phyloP scores from a whole-genome alignment of 2,113 vertebrate species.

The Peromyscus maniculatus region DNA sequence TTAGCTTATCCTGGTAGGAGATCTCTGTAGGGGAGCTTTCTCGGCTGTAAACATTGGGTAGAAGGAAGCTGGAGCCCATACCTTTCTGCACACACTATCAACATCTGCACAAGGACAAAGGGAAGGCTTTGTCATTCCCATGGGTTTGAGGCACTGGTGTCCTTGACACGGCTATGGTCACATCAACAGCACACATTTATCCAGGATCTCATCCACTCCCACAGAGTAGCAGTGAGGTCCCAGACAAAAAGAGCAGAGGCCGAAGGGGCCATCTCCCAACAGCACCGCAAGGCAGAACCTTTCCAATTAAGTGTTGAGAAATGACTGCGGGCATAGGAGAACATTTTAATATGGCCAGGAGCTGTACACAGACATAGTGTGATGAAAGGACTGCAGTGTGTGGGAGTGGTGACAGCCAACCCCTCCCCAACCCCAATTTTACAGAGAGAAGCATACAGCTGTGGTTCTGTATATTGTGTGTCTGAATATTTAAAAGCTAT shows the following conservation, averaged over 20 bases:
- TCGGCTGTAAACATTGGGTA: neutral
- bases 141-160: neutral
- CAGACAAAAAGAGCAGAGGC: neutral
- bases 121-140: neutral
- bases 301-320: neutral
- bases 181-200: neutral
- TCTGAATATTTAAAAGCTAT: constrained; percentile 29
- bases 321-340: neutral
- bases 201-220: neutral
- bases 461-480: neutral
- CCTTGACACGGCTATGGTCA: neutral
- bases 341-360: neutral
- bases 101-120: neutral
- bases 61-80: neutral
- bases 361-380: neutral
- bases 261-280: neutral
- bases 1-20: neutral
- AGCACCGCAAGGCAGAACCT: neutral
- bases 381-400: neutral
- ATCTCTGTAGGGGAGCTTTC: neutral
- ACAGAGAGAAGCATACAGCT: neutral
- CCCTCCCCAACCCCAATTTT: too few species aligned
- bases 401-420: neutral
- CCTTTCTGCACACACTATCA: neutral
- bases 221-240: neutral